Evolutionary conservation across 2,888 invertebrate genomes (phyloP), one percentile per base, ranked within the genome.

Genomic region (Eupeodes latifasciatus): DNA sequence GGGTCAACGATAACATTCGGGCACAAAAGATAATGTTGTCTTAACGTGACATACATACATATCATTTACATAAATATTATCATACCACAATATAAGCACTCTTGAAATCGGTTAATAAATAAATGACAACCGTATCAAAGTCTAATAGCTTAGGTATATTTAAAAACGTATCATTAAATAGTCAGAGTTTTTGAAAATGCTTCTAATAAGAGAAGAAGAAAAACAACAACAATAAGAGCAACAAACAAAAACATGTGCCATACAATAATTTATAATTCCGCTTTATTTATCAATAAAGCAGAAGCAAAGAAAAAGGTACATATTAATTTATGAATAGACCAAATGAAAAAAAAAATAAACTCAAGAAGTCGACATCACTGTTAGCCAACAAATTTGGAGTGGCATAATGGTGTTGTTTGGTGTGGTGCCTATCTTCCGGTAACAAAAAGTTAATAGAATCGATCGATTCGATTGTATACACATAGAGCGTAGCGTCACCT

Each of bases 11-110:
- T 55, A 62, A 62, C 47, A 57, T 71, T 47, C 36, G 9, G 64
- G 14, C 44, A 69, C 36, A 74, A 61, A 72, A 74, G 53, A 66
- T 12, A 67, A 34, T 27, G 14, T 62, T 44, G 12, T n/a, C n/a
- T 59, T 53, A 49, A 75, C 40, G 19, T 83, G 82, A 86, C 86
- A 86, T 71, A 86, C 47, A 79, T 86, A 34, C 86, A 86, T 82
- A 27, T 49, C 16, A 82, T 86, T 78, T 74, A 64, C 67, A 74
- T 61, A 62, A 55, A 49, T 71, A 71, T 27, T 14, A 44, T 34
- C 34, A 47, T 12, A 53, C 36, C 14, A 27, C 34, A 27, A 27
- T 53, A 40, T 4, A 61, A 36, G 9, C 61, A 40, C 34, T n/a
- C 12, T 61, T 49, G 14, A 69, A 47, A 51, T 59, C 64, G 47